Base-by-base conservation (phyloP, 2,888 invertebrate genomes). In the Orthosia incerta region DNA sequence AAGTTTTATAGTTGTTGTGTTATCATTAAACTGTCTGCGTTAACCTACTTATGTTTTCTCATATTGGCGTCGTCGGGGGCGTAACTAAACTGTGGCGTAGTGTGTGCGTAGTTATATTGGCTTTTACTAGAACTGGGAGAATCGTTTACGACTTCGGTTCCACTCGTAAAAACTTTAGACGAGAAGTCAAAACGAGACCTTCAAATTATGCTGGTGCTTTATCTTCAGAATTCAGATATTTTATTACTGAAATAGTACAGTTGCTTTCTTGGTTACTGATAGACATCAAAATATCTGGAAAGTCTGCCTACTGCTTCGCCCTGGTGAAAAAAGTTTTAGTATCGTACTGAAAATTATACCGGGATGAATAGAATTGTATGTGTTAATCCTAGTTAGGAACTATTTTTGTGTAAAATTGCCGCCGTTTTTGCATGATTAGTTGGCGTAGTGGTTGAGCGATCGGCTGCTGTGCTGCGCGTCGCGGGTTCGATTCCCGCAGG, bases 1-100 rank as follows among this genome's bases (percentile, higher is more conserved):
- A 71, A 79, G 63, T 82, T 83, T 83, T 79, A 81, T 83, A 71
- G 71, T 83, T 75, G 71, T 67, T 76, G 70, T 71, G 71, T 73
- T 83, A 83, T 70, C 83, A 83, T 76, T 76, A 68, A 81, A 84
- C 65, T 75, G 81, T 77, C 68, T 55, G 57, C 59, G 75, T 75
- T 80, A 84, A 77, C 81, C 81, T 84, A 83, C 75, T 71, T 81
- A 75, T 72, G 68, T 74, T 81, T 71, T 81, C 66, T 72, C 62
- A 73, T 75, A 84, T 83, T 81, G 81, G 65, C 71, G 73, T 71
- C 71, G 73, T 71, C 75, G 62, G 51, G 68, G 66, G 83, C 71
- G 71, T 82, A 57, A 63, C 80, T 71, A 64, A 79, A 74, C 64
- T 60, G 53, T 53, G 51, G 62, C 64, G n/a, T 73, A 63, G 60